phyloP scores from a whole-genome alignment of 2,888 invertebrate species.

The Drosophila ochracea region DNA sequence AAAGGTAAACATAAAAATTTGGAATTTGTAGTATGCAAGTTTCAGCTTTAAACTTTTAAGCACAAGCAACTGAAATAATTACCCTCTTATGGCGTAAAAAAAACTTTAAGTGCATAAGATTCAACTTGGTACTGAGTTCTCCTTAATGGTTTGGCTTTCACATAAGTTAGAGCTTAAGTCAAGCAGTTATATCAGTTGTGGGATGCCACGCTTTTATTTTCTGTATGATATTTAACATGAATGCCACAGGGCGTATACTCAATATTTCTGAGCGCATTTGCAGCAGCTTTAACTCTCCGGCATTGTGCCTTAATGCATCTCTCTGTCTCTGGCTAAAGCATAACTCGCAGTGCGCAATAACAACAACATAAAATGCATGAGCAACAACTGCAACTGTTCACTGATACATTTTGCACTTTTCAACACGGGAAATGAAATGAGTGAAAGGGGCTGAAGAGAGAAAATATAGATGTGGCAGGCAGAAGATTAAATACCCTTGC shows the following conservation, averaged over 20 bases:
- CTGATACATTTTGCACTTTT: slow-evolving; percentile 39
- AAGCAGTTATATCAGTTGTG: slow-evolving; percentile 4
- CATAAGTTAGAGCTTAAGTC: slow-evolving; percentile 11
- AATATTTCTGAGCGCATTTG: slow-evolving; percentile 27
- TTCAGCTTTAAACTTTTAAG: background rate
- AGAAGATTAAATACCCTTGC: background rate
- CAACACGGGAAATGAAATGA: background rate
- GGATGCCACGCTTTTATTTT: slow-evolving; percentile 6
- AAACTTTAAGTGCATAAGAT: background rate
- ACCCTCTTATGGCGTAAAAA: background rate
- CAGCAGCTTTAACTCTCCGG: slow-evolving; percentile 46
- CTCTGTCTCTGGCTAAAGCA: slow-evolving; percentile 38
- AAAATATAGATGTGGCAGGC: background rate
- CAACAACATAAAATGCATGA: background rate
- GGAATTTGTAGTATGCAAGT: background rate
- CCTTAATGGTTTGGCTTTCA: background rate
- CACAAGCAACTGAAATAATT: background rate
- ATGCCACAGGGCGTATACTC: slow-evolving; percentile 26
- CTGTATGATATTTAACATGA: slow-evolving; percentile 2
- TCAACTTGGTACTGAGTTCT: background rate
- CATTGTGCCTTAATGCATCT: slow-evolving; percentile 53
- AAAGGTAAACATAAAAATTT: background rate
- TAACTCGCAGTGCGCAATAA: slow-evolving; percentile 26
- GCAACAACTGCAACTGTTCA: slow-evolving; percentile 13
- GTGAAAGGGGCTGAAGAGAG: background rate